Evolutionary conservation across 2,888 invertebrate species (phyloP).

Genomic region (Cheilosia variabilis): DNA sequence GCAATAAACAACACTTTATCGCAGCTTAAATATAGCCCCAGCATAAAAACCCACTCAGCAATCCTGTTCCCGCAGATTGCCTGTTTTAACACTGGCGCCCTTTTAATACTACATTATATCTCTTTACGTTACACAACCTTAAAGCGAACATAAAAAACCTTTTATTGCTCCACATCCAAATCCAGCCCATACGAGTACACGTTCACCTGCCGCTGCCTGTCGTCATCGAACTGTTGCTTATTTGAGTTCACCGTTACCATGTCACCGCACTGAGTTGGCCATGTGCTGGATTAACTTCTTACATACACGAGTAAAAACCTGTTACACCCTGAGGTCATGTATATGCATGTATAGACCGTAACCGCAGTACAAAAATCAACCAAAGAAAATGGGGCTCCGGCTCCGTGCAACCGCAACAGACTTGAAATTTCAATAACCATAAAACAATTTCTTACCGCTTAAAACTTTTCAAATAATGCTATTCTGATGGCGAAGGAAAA

Average conservation of each 20-base stretch:
- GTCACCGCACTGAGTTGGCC: constrained; percentile 24
- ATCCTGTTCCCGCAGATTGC: constrained; percentile 18
- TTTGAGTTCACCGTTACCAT: constrained; percentile 19
- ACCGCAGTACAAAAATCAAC: constrained; percentile 22
- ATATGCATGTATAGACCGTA: constrained; percentile 14
- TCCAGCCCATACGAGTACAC: constrained; percentile 4
- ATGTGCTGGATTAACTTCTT: constrained; percentile 40
- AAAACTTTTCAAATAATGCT: constrained; percentile 74
- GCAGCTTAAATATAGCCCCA: constrained; percentile 3
- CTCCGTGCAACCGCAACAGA: constrained; percentile 19
- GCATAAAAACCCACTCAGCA: constrained; percentile 21
- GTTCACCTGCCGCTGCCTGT: constrained; percentile 25
- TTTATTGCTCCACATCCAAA: constrained; percentile 51
- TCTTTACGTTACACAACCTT: constrained; percentile 47
- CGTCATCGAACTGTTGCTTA: constrained; percentile 22
- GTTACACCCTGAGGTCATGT: constrained; percentile 61
- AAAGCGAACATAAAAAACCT: constrained; percentile 65
- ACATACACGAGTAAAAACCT: constrained; percentile 47
- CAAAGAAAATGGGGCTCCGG: neutral
- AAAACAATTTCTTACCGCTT: constrained; percentile 71
- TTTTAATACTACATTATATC: constrained; percentile 6
- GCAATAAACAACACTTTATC: neutral
- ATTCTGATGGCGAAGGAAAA: constrained; percentile 49
- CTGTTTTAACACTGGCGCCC: neutral
- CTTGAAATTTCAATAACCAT: constrained; percentile 70